Percentiles rank a stretch among this genome's conserved stretches.
phyloP scores from a whole-genome alignment of 2,113 vertebrate species.

The Toxostoma redivivum region DNA sequence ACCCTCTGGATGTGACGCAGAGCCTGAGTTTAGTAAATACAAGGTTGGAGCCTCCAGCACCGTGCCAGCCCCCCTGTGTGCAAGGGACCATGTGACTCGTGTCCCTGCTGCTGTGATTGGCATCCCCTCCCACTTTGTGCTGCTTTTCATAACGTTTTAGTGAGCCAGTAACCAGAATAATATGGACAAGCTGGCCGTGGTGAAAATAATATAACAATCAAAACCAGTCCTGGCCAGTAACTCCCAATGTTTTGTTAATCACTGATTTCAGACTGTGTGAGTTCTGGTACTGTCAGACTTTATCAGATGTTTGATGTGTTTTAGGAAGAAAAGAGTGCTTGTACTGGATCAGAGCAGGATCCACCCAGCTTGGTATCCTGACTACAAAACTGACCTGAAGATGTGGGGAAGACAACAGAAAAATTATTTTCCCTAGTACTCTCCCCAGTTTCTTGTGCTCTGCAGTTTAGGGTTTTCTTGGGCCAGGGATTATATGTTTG shows the following conservation, averaged over 20 bases:
- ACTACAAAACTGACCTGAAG: neutral
- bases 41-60: neutral
- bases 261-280: neutral
- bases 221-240: neutral
- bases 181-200: neutral
- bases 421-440: neutral
- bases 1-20: neutral
- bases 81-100: accelerated
- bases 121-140: neutral
- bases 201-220: neutral
- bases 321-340: neutral
- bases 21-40: neutral
- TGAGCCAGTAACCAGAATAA: neutral
- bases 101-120: neutral
- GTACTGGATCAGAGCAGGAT: neutral
- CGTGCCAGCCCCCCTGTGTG: neutral
- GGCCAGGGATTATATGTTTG: neutral
- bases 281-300: neutral
- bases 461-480: neutral
- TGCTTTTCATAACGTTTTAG: neutral
- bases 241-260: neutral
- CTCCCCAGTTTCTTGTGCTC: neutral
- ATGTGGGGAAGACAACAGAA: neutral
- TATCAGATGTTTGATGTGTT: neutral
- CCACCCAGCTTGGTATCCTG: neutral